These are phyloP conservation scores for Drosophila barbarae DNA, from an alignment of 2,888 invertebrate genomes.

Conservation along the genomic window DNA sequence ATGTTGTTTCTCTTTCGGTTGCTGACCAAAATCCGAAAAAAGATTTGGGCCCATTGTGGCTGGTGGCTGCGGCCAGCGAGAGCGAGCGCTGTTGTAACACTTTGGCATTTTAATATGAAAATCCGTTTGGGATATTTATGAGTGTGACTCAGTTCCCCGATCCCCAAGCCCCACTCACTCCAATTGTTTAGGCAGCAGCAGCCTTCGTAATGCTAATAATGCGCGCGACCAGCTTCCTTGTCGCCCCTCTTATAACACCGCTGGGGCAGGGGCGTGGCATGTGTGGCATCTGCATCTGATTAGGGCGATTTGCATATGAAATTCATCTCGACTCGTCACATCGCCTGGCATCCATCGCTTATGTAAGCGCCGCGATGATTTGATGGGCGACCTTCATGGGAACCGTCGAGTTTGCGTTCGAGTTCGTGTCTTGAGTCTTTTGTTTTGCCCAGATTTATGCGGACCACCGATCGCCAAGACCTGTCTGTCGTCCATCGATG, in stretches of 20 bases:
- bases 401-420: slow-evolving; percentile 22
- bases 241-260: slow-evolving; percentile 20
- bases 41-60: slow-evolving; percentile 38
- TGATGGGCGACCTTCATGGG: slow-evolving; percentile 68
- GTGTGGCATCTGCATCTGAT: slow-evolving; percentile 42
- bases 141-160: slow-evolving; percentile 35
- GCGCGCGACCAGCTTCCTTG: slow-evolving; percentile 19
- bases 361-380: slow-evolving; percentile 28
- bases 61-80: slow-evolving; percentile 25
- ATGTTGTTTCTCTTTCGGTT: slow-evolving; percentile 34
- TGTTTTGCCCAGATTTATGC: slow-evolving; percentile 31
- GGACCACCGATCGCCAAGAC: slow-evolving; percentile 8
- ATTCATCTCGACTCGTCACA: slow-evolving; percentile 30
- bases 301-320: slow-evolving; percentile 60
- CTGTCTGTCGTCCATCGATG: slow-evolving; percentile 43
- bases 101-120: slow-evolving; percentile 62
- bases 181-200: slow-evolving; percentile 6
- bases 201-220: slow-evolving; percentile 17
- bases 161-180: neutral
- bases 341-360: slow-evolving; percentile 8
- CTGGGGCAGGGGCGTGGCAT: slow-evolving; percentile 19
- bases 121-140: slow-evolving; percentile 41
- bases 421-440: slow-evolving; percentile 32
- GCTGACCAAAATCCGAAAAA: slow-evolving; percentile 50
- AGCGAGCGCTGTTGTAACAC: slow-evolving; percentile 53